Percentiles rank a stretch among this genome's conserved stretches.
phyloP scores from a whole-genome alignment of 2,797 vertebrate genomes.

The Bovichtus diacanthus region DNA sequence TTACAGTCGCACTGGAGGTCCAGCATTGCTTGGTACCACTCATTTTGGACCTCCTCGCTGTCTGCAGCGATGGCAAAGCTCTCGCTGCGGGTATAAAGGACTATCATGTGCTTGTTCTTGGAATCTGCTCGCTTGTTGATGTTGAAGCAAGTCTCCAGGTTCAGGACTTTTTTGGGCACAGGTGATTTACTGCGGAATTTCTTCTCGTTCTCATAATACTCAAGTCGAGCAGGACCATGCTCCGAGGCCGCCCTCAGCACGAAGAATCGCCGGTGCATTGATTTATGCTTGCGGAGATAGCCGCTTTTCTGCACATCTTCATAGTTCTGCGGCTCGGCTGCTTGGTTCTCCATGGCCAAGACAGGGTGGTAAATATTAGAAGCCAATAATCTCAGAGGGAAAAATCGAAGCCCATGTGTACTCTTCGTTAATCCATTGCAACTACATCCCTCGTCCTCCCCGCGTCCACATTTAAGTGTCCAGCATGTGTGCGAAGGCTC shows the following conservation, averaged over 20 bases:
- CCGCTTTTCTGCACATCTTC: slow-evolving; percentile 89
- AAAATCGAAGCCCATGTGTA: slow-evolving; percentile 55
- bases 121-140: slow-evolving; percentile 89
- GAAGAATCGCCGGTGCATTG: slow-evolving; percentile 89
- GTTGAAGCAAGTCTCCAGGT: slow-evolving; percentile 87
- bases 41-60: slow-evolving; percentile 86
- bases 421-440: slow-evolving; percentile 66
- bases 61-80: slow-evolving; percentile 89
- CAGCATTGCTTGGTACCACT: slow-evolving; percentile 89
- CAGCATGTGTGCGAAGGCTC: slow-evolving; percentile 67
- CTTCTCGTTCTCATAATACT: slow-evolving; percentile 90
- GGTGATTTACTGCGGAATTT: slow-evolving; percentile 88
- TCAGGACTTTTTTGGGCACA: slow-evolving; percentile 83
- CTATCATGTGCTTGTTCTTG: slow-evolving; percentile 89
- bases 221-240: slow-evolving; percentile 85
- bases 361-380: slow-evolving; percentile 44
- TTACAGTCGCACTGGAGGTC: slow-evolving; percentile 88
- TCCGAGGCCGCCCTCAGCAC: slow-evolving; percentile 87
- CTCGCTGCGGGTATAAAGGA: slow-evolving; percentile 88
- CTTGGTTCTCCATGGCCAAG: slow-evolving; percentile 86
- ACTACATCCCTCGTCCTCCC: slow-evolving; percentile 69
- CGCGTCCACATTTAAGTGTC: slow-evolving; percentile 61
- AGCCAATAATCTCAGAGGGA: slow-evolving; percentile 47
- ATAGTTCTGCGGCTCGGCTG: slow-evolving; percentile 81
- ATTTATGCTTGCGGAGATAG: slow-evolving; percentile 92